phyloP scores from a whole-genome alignment of 2,888 invertebrate species.

The Heliconius ethilla region DNA sequence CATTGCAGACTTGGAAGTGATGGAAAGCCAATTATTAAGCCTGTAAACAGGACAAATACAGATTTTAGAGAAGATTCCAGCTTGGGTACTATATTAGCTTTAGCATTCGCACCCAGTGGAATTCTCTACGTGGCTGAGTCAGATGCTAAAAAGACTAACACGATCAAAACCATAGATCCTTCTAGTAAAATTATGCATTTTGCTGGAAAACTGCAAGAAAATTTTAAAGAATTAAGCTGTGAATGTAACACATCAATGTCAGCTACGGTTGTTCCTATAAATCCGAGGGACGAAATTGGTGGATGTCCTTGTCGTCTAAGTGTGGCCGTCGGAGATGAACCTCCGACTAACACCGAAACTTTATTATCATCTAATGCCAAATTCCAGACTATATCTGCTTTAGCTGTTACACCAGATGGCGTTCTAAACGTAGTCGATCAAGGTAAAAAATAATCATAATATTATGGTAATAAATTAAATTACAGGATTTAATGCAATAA shows the following conservation, averaged over 20 bases:
- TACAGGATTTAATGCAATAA: not conserved
- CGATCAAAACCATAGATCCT: slow-evolving; percentile 91
- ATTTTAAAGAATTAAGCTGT: slow-evolving; percentile 79
- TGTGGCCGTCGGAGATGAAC: slow-evolving; percentile 83
- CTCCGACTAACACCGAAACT: slow-evolving; percentile 91
- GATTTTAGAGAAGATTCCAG: slow-evolving; percentile 84
- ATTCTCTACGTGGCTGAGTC: slow-evolving; percentile 96
- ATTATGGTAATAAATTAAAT: not conserved
- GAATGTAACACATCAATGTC: slow-evolving; percentile 82
- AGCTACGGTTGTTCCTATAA: slow-evolving; percentile 76
- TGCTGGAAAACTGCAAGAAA: slow-evolving; percentile 91
- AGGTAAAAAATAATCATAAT: slow-evolving; percentile 70
- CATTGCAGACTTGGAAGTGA: slow-evolving; percentile 89
- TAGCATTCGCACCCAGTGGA: slow-evolving; percentile 95
- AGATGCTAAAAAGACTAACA: slow-evolving; percentile 92
- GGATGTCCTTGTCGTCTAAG: slow-evolving; percentile 78
- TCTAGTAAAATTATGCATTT: slow-evolving; percentile 95
- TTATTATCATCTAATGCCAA: slow-evolving; percentile 94
- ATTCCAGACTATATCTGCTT: slow-evolving; percentile 93
- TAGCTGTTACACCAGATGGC: slow-evolving; percentile 97
- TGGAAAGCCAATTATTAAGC: slow-evolving; percentile 70
- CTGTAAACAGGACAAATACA: slow-evolving; percentile 72
- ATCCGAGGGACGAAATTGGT: slow-evolving; percentile 69
- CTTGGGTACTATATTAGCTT: slow-evolving; percentile 92
- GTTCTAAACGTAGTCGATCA: slow-evolving; percentile 97